These are phyloP conservation scores for Dasypolia templi DNA, from an alignment of 2,888 invertebrate genomes.

Conservation along the genomic window DNA sequence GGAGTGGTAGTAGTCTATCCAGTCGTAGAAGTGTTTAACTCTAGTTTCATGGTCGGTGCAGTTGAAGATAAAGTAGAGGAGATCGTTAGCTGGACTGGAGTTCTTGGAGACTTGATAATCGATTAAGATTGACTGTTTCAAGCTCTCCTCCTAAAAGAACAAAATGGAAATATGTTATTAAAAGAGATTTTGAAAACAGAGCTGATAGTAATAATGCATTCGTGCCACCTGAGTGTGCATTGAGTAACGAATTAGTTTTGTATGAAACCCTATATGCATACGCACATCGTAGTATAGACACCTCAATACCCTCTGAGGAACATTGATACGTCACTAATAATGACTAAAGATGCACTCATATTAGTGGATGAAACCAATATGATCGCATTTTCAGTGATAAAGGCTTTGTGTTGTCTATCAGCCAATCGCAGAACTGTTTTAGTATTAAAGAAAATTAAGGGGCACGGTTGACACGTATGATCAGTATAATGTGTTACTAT, in stretches of 20 bases:
- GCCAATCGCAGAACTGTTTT: neutral
- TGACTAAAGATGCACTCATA: neutral
- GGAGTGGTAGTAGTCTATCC: slow-evolving; percentile 70
- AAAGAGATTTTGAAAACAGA: neutral
- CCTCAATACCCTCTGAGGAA: no score
- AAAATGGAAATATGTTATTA: neutral
- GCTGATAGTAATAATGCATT: neutral
- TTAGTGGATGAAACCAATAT: neutral
- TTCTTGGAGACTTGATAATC: slow-evolving; percentile 78
- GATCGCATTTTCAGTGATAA: neutral
- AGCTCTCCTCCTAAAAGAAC: slow-evolving; percentile 67
- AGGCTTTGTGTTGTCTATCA: neutral
- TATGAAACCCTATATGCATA: neutral
- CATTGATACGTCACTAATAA: no score
- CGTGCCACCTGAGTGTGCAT: neutral
- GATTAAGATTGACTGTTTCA: slow-evolving; percentile 69
- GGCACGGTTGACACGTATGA: neutral
- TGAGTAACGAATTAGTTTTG: neutral
- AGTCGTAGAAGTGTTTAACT: slow-evolving; percentile 65
- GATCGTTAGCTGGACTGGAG: no score
- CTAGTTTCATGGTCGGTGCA: slow-evolving; percentile 73
- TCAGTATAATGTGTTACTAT: neutral
- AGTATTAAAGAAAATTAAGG: neutral
- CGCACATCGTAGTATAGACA: no score
- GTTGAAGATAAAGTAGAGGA: slow-evolving; percentile 72